Conservation (phyloP, 1,140 invertebrate species). For the Maniola jurtina region DNA sequence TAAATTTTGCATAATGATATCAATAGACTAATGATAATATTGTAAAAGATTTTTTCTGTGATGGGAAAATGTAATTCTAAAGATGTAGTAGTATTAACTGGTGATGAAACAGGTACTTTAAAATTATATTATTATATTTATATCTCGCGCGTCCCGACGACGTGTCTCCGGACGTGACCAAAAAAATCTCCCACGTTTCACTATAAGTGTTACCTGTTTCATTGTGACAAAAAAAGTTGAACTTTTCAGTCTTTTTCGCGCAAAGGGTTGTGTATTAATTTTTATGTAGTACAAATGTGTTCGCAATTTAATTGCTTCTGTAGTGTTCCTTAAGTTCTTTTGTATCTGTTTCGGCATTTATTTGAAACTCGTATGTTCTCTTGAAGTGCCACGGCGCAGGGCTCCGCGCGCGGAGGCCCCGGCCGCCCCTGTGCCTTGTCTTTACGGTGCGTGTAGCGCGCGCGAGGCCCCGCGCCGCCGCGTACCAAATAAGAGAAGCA, state of each 20-base stretch:
- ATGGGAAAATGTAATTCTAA: conserved; percentile 75
- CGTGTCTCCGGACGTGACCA: conserved; percentile 9
- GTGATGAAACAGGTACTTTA: conserved; percentile 53
- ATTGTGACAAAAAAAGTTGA: conserved; percentile 72
- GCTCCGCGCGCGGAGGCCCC: conserved; percentile 19
- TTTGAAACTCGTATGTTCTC: conserved; percentile 68
- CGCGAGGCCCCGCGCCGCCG: conserved; percentile 28
- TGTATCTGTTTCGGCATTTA: conserved; percentile 70
- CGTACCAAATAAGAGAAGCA: conserved; percentile 74
- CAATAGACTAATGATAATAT: conserved; percentile 60
- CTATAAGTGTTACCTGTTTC: conserved; percentile 54
- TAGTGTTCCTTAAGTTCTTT: conserved; percentile 76
- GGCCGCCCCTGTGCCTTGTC: conserved; percentile 29
- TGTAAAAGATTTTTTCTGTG: conserved; percentile 67
- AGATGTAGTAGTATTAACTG: conserved; percentile 71
- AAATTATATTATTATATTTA: conserved; percentile 32
- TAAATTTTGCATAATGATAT: conserved; percentile 69
- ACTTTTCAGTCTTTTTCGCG: conserved; percentile 76
- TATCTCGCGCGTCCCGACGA: conserved; percentile 32
- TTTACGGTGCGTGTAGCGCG: conserved; percentile 31
- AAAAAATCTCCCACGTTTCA: conserved; percentile 32
- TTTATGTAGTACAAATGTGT: conserved; percentile 79
- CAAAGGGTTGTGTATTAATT: conserved; percentile 79
- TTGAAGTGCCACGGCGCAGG: conserved; percentile 31
- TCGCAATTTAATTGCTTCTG: conserved; percentile 78